Evolutionary conservation across 2,113 vertebrate species (phyloP).

Genomic region (Atlantisia rogersi): DNA sequence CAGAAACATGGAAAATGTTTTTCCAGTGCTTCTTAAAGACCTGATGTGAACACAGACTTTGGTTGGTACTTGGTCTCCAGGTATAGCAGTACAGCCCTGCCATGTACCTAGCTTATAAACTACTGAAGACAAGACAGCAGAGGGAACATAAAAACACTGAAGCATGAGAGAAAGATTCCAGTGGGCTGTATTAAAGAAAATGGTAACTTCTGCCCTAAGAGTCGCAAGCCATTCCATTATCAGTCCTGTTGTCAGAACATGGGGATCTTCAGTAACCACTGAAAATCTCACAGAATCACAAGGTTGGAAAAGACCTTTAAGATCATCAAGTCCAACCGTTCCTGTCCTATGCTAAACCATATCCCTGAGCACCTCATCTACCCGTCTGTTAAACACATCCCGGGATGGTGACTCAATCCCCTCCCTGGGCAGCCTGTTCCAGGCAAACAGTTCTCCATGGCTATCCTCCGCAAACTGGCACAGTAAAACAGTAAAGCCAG

Average conservation of each 20-base stretch:
- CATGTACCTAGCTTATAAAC: not conserved
- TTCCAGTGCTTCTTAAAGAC: not conserved
- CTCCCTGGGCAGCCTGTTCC: no score
- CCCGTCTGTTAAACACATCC: no score
- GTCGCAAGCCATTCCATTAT: not conserved
- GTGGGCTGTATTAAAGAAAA: not conserved
- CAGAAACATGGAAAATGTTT: not conserved
- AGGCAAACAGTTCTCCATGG: not conserved
- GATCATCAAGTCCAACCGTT: no score
- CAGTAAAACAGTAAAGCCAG: not conserved
- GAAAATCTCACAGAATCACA: not conserved
- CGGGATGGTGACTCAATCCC: no score
- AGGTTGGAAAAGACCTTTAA: no score
- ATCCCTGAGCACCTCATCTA: no score
- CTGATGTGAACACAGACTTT: not conserved
- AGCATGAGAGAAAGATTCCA: not conserved
- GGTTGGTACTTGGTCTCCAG: not conserved
- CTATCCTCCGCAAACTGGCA: not conserved
- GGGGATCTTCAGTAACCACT: not conserved
- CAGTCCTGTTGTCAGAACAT: not conserved
- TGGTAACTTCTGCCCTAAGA: conserved; percentile 13
- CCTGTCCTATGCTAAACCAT: no score
- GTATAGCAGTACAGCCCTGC: not conserved
- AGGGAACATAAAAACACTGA: conserved; percentile 51
- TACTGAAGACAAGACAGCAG: conserved; percentile 42